These are phyloP conservation scores for Virgularia gustaviana DNA, from an alignment of 92 coral and sea anemone genomes.

Conservation along the genomic window DNA sequence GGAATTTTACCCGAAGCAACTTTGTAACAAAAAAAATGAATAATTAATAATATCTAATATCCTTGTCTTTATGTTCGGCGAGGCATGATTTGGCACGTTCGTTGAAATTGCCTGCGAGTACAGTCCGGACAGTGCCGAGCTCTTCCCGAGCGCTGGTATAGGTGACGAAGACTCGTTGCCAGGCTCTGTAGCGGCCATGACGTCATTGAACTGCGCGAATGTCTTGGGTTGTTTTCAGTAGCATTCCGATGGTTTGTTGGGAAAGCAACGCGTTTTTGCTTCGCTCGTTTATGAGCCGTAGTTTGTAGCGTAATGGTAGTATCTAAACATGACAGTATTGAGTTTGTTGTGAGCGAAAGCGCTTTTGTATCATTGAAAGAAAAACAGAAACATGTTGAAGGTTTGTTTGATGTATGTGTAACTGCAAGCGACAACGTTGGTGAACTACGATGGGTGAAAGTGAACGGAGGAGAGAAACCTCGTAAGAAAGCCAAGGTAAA, in stretches of 20 bases:
- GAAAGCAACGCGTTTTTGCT: background rate
- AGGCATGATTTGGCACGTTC: no score
- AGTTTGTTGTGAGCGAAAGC: conserved; percentile 28
- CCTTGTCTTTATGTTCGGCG: no score
- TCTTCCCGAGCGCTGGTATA: background rate
- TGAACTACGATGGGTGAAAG: conserved; percentile 36
- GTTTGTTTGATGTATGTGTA: conserved; percentile 15
- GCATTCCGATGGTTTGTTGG: conserved; percentile 22
- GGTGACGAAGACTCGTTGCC: background rate
- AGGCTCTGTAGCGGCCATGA: background rate
- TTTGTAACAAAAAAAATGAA: no score
- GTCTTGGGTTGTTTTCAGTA: no score
- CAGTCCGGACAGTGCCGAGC: background rate
- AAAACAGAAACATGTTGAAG: conserved; percentile 17
- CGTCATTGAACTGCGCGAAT: background rate
- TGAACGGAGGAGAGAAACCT: conserved; percentile 24
- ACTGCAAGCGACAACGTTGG: conserved; percentile 8
- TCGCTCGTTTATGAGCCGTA: conserved; percentile 9
- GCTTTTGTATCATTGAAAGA: conserved; percentile 18
- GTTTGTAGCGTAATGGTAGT: conserved; percentile 14
- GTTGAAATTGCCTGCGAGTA: no score
- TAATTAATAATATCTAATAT: no score
- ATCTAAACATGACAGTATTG: conserved; percentile 23
- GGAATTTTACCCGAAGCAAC: no score
- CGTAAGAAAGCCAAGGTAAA: conserved; percentile 37